phyloP scores from a whole-genome alignment of 2,797 vertebrate genomes.

The Trichosurus vulpecula region DNA sequence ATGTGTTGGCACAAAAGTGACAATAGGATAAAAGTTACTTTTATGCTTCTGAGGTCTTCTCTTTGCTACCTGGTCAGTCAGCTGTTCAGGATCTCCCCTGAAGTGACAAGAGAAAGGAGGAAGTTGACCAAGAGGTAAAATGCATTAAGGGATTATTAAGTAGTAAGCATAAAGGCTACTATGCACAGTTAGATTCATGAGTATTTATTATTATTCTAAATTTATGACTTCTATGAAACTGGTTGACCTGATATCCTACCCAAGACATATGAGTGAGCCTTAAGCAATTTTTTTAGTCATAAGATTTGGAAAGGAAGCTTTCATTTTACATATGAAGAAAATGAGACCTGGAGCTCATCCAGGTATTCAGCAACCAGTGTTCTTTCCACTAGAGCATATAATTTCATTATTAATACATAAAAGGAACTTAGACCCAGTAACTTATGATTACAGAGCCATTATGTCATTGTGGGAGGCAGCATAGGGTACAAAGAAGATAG shows the following conservation, averaged over 20 bases:
- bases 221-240: neutral
- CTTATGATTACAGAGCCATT: neutral
- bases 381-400: neutral
- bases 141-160: neutral
- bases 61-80: conserved; percentile 79
- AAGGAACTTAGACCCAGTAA: neutral
- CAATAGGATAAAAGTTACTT: conserved; percentile 76
- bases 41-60: conserved; percentile 78
- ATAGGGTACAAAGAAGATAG: neutral
- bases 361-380: neutral
- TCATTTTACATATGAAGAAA: conserved; percentile 63
- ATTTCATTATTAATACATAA: neutral
- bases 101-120: neutral
- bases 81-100: conserved; percentile 65
- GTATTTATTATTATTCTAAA: neutral
- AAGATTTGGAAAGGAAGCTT: neutral
- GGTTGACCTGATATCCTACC: neutral
- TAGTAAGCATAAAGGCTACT: neutral
- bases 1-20: conserved; percentile 75
- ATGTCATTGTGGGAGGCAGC: neutral
- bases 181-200: neutral
- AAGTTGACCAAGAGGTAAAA: neutral
- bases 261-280: neutral
- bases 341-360: conserved; percentile 6
- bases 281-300: neutral